phyloP scores from a whole-genome alignment of 2,797 vertebrate species.

The Sebastolobus alascanus region DNA sequence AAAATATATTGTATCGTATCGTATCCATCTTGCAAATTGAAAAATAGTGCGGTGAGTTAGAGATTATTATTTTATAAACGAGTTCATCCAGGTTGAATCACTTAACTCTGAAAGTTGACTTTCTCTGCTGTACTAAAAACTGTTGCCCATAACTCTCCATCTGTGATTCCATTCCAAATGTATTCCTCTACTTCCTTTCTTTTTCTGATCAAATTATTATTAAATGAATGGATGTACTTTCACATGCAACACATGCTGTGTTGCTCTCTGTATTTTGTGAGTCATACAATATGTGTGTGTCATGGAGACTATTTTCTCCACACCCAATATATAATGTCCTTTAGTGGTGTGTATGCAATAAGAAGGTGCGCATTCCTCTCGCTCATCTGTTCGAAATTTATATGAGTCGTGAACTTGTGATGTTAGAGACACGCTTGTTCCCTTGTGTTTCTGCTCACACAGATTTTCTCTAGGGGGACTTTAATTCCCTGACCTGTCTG shows the following conservation, averaged over 20 bases:
- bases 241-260: neutral
- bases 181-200: neutral
- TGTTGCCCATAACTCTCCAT: neutral
- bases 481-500: neutral
- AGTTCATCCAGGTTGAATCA: neutral
- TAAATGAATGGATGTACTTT: neutral
- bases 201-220: neutral
- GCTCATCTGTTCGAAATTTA: neutral
- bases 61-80: neutral
- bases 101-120: no score
- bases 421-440: neutral
- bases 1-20: no score
- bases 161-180: neutral
- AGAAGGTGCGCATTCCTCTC: neutral
- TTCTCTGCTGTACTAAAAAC: no score
- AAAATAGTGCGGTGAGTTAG: neutral
- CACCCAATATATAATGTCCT: neutral
- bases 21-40: no score
- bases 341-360: neutral
- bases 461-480: neutral
- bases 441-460: neutral
- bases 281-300: constrained; percentile 2
- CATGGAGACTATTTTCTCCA: neutral
- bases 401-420: neutral
- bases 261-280: neutral